Percentiles rank a stretch among this genome's conserved stretches.
These are phyloP conservation scores for Baccha elongata DNA, from an alignment of 2,888 invertebrate genomes.

Conservation along the genomic window DNA sequence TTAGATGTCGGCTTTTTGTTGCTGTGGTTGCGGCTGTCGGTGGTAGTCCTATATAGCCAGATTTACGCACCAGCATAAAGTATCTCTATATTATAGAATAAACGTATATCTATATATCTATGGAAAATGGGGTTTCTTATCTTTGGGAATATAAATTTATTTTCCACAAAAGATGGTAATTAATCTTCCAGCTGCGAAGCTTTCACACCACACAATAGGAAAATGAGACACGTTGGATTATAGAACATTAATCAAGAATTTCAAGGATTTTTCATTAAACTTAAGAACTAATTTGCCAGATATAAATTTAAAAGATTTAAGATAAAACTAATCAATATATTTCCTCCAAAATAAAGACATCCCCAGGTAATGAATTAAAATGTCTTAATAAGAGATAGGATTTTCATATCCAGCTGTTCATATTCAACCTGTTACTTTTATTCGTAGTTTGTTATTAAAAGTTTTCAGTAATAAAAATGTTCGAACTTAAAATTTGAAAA, in stretches of 20 bases:
- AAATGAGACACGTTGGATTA: conserved; percentile 25
- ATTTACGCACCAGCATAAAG: conserved; percentile 29
- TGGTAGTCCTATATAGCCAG: conserved; percentile 4
- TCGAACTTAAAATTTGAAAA: too few species aligned
- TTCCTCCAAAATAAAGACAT: too few species aligned
- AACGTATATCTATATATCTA: background rate
- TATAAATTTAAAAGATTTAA: background rate
- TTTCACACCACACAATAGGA: conserved; percentile 30
- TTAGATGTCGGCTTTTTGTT: conserved; percentile 47
- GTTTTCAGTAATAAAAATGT: too few species aligned
- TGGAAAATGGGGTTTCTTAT: conserved; percentile 37
- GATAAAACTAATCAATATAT: background rate
- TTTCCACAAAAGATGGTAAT: conserved; percentile 55
- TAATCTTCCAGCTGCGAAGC: conserved; percentile 61
- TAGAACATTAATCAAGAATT: conserved; percentile 28
- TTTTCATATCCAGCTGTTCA: too few species aligned
- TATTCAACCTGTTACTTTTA: too few species aligned
- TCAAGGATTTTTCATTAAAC: conserved; percentile 13
- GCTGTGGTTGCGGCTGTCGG: background rate
- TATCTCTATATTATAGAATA: conserved; percentile 14
- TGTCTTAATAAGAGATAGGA: too few species aligned
- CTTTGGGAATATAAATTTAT: conserved; percentile 57
- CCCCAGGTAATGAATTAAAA: too few species aligned
- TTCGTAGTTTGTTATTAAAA: too few species aligned
- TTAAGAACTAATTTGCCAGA: conserved; percentile 1